A percentile compares a stretch with the other conserved stretches of the same genome.
These are phyloP conservation scores for Campylorhamphus procurvoides DNA, from an alignment of 2,113 vertebrate genomes.

Conservation along the genomic window DNA sequence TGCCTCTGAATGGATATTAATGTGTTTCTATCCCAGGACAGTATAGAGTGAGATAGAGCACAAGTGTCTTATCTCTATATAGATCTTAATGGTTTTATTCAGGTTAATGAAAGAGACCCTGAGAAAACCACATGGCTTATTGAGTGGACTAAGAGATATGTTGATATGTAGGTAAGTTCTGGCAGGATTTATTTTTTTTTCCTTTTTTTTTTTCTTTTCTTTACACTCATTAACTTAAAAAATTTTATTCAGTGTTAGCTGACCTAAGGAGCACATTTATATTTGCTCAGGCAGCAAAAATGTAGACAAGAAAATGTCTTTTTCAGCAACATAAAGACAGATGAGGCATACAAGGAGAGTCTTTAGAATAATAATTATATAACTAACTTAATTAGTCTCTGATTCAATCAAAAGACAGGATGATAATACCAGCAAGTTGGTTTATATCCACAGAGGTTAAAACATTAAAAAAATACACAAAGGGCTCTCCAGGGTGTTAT, in stretches of 20 bases:
- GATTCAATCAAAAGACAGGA: background rate
- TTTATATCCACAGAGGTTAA: background rate
- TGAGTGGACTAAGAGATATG: background rate
- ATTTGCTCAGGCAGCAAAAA: conserved; percentile 59
- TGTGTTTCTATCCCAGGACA: background rate
- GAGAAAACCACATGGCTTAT: background rate
- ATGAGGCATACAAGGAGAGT: conserved; percentile 7
- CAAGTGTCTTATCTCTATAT: background rate
- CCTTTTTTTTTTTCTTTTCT: rapidly evolving
- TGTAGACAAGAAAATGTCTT: conserved; percentile 2
- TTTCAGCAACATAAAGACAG: conserved; percentile 55
- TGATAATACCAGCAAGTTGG: background rate
- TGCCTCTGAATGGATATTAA: background rate
- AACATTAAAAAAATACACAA: background rate
- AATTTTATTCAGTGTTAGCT: conserved; percentile 11
- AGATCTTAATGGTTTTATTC: background rate
- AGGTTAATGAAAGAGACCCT: background rate
- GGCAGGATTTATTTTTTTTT: background rate
- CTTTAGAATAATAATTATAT: conserved; percentile 49
- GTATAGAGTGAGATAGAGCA: background rate
- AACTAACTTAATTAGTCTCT: conserved; percentile 44
- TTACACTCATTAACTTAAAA: conserved; percentile 19
- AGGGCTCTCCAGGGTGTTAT: background rate
- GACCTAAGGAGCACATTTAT: conserved; percentile 35
- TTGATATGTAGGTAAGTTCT: background rate